Evolutionary conservation across 2,113 vertebrate genomes (phyloP), one percentile per base, ranked within the genome.

Genomic region (Rafetus swinhoei): DNA sequence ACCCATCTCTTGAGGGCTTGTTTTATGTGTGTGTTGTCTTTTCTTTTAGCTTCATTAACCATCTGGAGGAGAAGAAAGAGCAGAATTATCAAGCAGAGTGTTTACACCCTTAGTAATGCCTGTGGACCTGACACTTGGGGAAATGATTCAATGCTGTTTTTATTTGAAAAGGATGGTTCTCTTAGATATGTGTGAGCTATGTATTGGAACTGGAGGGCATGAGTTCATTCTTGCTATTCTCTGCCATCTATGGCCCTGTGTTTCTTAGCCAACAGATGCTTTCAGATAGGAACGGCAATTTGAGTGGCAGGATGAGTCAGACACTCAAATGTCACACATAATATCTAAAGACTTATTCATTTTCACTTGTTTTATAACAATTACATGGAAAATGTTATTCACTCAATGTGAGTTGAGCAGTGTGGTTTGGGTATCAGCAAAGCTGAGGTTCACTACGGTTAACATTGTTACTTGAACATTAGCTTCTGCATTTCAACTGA

Each of bases 241-340:
- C 24, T 94, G 77, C 57, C 79, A 65, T 88, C 81, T 93, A n/a
- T 6, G 29, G 39, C 29, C 65, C 82, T 95, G 27, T 80, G 56
- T 92, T 94, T 96, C 56, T 95, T 93, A 96, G 52, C 21, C 84
- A 93, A 59, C 25, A 53, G n/a, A 95, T 82, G 15, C 80, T 89
- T 97, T 95, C 80, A 92, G 54, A 93, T 45, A 12, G 59, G 84
- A 84, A 87, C 85, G 90, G 72, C 25, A 94, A 81, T 84, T 54
- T 81, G 83, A 90, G 25, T 53, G 27, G 15, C 32, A 76, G 27
- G 22, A 50, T 87, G 88, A 89, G 45, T 6, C 65, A 56, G 83
- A 90, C 88, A 82, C 93, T 95, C 85, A 62, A 89, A n/a, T 55
- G 25, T 55, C 22, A 62, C 35, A 57, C 32, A 54, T 21, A 77